A percentile compares a stretch with the other conserved stretches of the same genome.
Conservation (phyloP, 1,140 invertebrate genomes). For the Cherax quadricarinatus region DNA sequence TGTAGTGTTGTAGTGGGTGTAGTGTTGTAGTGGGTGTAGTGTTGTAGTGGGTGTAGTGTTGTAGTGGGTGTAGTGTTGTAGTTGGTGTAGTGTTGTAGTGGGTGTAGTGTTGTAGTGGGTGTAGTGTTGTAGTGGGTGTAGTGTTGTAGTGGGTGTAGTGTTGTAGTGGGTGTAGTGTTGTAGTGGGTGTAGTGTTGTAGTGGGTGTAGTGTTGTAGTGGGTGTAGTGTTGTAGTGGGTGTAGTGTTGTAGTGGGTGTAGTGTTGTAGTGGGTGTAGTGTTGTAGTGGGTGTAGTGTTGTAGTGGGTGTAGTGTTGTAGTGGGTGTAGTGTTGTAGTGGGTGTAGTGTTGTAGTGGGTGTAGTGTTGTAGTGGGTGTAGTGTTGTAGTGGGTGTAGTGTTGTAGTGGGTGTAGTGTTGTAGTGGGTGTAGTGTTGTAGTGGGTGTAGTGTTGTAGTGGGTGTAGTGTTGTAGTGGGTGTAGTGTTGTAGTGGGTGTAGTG, state of each 20-base stretch:
- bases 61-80: too few relatives aligned
- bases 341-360: background rate
- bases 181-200: background rate
- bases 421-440: background rate
- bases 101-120: background rate
- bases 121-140: background rate
- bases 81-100: too few relatives aligned
- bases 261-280: background rate
- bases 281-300: background rate
- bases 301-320: background rate
- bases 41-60: background rate
- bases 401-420: background rate
- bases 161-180: background rate
- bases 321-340: background rate
- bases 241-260: background rate
- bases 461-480: background rate
- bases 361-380: background rate
- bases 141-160: background rate
- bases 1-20: background rate
- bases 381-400: background rate
- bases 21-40: background rate
- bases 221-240: background rate
- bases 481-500: background rate
- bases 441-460: background rate
- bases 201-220: background rate